Evolutionary conservation across 1,140 invertebrate genomes (phyloP).

Genomic region (Caenorhabditis remanei): DNA sequence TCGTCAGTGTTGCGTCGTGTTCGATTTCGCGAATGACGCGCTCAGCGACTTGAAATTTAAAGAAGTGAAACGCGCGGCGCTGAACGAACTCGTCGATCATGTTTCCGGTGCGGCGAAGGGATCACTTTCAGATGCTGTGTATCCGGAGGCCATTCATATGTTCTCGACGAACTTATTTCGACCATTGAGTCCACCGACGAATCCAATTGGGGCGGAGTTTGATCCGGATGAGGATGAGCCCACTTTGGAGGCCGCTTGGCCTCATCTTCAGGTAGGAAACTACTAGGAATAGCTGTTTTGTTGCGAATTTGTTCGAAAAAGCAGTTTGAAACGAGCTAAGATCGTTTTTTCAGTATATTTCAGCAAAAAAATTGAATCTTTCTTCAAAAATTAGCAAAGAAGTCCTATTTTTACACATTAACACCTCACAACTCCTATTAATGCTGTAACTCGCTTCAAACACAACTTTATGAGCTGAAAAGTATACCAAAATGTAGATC

Average conservation of each 20-base stretch:
- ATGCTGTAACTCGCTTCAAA: too few species aligned
- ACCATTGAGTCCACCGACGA: constrained; percentile 76
- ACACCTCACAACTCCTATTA: too few species aligned
- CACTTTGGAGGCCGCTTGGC: constrained; percentile 77
- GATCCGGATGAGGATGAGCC: constrained; percentile 78
- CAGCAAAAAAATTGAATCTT: constrained; percentile 20
- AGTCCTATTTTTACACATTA: too few species aligned
- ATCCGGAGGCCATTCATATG: constrained; percentile 76
- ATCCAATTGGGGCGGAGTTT: constrained; percentile 71
- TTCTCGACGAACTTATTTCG: constrained; percentile 77
- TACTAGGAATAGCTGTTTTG: too few species aligned
- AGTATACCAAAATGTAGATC: too few species aligned
- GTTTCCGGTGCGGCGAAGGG: constrained; percentile 48
- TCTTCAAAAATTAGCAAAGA: too few species aligned
- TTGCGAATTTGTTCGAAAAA: too few species aligned
- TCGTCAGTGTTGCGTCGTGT: constrained; percentile 81
- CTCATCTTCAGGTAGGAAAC: constrained; percentile 76
- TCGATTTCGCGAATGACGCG: constrained; percentile 79
- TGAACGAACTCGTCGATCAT: constrained; percentile 79
- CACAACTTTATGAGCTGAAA: too few species aligned
- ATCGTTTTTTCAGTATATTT: too few species aligned
- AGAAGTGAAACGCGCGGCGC: constrained; percentile 81
- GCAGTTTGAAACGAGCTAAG: too few species aligned
- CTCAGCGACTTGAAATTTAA: constrained; percentile 78
- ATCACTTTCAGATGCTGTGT: constrained; percentile 23